Percentiles rank a stretch among this genome's conserved stretches.
phyloP scores from a whole-genome alignment of 2,888 invertebrate species.

The Eilema depressum region DNA sequence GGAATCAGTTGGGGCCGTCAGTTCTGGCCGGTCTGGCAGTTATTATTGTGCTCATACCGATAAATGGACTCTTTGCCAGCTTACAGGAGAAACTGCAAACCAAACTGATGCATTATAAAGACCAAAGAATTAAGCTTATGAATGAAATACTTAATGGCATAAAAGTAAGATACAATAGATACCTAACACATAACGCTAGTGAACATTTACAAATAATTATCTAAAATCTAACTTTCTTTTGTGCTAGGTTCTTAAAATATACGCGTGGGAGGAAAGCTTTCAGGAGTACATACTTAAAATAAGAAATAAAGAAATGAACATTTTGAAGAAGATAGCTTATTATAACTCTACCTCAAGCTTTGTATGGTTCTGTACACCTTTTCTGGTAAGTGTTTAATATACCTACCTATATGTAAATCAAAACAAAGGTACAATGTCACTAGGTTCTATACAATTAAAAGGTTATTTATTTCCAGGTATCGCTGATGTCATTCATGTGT shows the following conservation, averaged over 20 bases:
- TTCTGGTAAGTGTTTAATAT: constrained; percentile 89
- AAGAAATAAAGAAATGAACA: constrained; percentile 92
- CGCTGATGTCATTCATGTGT: constrained; percentile 95
- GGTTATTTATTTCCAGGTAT: constrained; percentile 86
- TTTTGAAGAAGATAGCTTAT: constrained; percentile 93
- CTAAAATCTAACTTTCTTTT: neutral
- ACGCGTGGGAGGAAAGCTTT: constrained; percentile 96
- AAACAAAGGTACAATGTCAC: neutral
- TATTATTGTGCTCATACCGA: constrained; percentile 94
- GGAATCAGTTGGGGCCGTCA: constrained; percentile 91
- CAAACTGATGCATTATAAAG: constrained; percentile 94
- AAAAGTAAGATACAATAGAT: constrained; percentile 87
- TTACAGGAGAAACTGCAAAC: constrained; percentile 91
- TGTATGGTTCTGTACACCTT: constrained; percentile 95
- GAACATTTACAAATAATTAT: neutral
- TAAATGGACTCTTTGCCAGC: constrained; percentile 92
- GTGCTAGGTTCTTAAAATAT: constrained; percentile 89
- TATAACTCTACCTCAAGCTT: constrained; percentile 93
- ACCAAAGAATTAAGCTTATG: constrained; percentile 94
- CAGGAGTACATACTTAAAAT: constrained; percentile 93
- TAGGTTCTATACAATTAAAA: neutral
- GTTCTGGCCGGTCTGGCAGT: constrained; percentile 95
- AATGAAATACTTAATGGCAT: constrained; percentile 95
- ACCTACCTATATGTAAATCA: too few relatives aligned
- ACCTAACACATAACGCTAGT: neutral